Evolutionary conservation across 2,113 vertebrate species (phyloP).

Genomic region (Myotis brandtii): DNA sequence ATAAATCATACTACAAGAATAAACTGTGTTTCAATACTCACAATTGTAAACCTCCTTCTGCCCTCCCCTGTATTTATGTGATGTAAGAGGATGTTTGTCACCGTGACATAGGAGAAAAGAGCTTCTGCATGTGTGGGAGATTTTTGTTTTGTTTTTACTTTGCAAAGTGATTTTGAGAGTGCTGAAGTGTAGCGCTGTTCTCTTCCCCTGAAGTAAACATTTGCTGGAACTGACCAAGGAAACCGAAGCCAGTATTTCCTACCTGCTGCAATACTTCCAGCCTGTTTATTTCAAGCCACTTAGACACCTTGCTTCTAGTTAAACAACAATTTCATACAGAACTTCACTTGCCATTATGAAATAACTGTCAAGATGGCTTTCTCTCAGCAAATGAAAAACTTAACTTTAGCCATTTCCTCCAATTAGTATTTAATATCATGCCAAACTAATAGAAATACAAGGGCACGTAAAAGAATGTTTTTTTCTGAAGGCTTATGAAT

Average conservation of each 20-base stretch:
- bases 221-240: neutral
- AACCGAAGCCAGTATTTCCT: neutral
- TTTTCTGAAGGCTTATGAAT: neutral
- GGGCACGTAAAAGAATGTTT: neutral
- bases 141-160: neutral
- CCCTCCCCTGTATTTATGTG: neutral
- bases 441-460: neutral
- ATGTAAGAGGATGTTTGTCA: neutral
- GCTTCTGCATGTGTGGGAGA: neutral
- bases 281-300: neutral
- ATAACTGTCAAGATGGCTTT: neutral
- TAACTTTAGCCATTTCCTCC: neutral
- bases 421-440: constrained; percentile 28
- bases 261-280: neutral
- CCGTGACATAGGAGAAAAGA: neutral
- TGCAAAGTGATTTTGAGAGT: constrained; percentile 23
- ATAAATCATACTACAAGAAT: neutral
- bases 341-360: neutral
- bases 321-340: neutral
- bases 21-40: neutral
- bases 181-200: neutral
- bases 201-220: neutral
- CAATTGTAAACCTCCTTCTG: neutral
- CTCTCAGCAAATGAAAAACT: constrained; percentile 10
- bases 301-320: neutral